Evolutionary conservation across 2,888 invertebrate genomes (phyloP), one percentile per base, ranked within the genome.

Genomic region (Furcula furcula): DNA sequence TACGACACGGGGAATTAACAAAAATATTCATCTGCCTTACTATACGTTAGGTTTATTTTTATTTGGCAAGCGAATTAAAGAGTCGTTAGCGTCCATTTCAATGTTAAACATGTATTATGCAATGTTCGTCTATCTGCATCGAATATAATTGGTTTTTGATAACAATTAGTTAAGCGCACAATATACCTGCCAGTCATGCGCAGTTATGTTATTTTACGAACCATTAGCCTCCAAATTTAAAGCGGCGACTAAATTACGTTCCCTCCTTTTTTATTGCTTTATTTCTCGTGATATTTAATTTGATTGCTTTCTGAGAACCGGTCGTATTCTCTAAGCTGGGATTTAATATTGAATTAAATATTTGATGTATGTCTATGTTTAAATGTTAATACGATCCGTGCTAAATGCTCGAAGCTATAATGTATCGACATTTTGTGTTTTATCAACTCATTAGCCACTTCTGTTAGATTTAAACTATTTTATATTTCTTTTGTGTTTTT

Each of bases 231-330:
- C 65, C 50, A 59, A 65, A 60, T 55, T 41, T 48, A 51, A 55
- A 45, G 23, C 43, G 44, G 49, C 54, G 40, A 45, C 55, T 62
- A 60, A 67, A 70, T 65, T 62, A 57, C 55, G 57, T 55, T 61
- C 48, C 65, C 54, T 56, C 56, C 55, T 25, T 55, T 66, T 71
- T 76, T 73, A 76, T 75, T 55, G 67, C 68, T 73, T 72, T 68
- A 76, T 68, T 64, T 62, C 59, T 60, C 55, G 46, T 58, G 62
- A 60, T 64, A 65, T 72, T 71, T 66, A 56, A 65, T 66, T 60
- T 63, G 55, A 56, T 56, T 57, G 52, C 48, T 36, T 59, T 60
- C 58, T 45, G 46, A 54, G 54, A 65, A 62, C 65, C 65, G 58
- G 60, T 67, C 48, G 34, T 39, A 38, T 52, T 45, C 52, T 42